Conservation (phyloP, 2,113 vertebrate genomes). For the Saguinus imperator region DNA sequence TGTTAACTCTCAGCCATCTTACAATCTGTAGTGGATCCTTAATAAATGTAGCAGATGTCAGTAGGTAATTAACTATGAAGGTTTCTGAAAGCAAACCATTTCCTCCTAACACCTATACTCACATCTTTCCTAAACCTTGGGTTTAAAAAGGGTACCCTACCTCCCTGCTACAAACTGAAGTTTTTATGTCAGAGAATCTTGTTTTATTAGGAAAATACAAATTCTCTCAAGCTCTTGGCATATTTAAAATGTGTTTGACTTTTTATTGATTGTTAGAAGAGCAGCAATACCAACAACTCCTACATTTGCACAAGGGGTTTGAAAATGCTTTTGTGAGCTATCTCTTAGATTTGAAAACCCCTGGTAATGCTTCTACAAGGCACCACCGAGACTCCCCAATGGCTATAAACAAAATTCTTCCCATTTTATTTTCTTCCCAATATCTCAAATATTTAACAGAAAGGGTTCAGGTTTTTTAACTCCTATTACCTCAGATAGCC, state of each 20-base stretch:
- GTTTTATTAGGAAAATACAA: background rate
- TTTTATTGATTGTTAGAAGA: background rate
- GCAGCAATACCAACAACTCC: background rate
- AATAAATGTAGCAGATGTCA: background rate
- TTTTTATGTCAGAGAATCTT: background rate
- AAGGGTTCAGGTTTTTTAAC: background rate
- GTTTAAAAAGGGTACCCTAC: background rate
- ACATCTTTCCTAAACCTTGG: background rate
- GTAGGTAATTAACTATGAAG: background rate
- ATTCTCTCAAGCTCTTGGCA: background rate
- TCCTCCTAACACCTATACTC: background rate
- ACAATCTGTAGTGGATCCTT: background rate
- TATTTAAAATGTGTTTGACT: background rate
- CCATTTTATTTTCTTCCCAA: background rate
- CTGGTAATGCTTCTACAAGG: background rate
- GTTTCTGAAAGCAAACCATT: background rate
- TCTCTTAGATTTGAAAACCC: background rate
- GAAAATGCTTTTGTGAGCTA: background rate
- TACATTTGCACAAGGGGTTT: background rate
- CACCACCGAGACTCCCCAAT: background rate
- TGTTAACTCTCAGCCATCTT: background rate
- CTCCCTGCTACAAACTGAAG: background rate
- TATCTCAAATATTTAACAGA: background rate
- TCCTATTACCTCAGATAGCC: background rate
- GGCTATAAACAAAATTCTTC: background rate